Base-by-base conservation (phyloP, 2,113 vertebrate genomes). In the Zosterops pallidus region DNA sequence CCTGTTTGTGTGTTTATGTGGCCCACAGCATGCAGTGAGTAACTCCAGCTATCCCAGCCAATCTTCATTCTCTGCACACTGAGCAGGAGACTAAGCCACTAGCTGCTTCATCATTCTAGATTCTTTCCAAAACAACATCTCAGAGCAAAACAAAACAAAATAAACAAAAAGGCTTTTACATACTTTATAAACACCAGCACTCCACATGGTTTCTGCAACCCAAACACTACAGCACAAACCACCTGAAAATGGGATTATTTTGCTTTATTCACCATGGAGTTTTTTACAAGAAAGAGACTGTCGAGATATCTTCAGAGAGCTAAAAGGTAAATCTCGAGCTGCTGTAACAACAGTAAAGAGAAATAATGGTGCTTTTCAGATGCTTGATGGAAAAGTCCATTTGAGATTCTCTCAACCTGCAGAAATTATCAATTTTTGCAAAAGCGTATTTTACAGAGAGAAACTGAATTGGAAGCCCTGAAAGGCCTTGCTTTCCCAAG, bases 371-470 rank as follows among this genome's bases (percentile, higher is more conserved):
- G 83, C 44, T 79, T 91, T 77, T 64, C 52, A 88, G 67, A 56
- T 56, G 68, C 78, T 56, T 90, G 78, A 85, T 68, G 75, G 83
- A 57, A 60, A 92, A 91, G 94, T 68, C 89, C 89, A 90, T 96
- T 90, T 92, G 97, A 91, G 92, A 92, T 57, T 49, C 83, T 89
- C 31, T 74, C 81, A 94, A 92, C 83, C 74, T 92, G 91, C 74
- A 11, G 90, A 96, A 95, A 90, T 41, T 18, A 95, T 81, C 93
- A 49, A 80, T 94, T 95, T 93, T 93, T 92, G 75, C 81, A 90
- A 83, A 96, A 90, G 70, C 68, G 6, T 78, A 46, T 71, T 91
- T 93, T 92, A 70, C 46, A 86, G 78, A 75, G 41, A 69, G 56
- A 86, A 93, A 83, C 1, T 8, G 81, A 89, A 67, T 29, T 74